Evolutionary conservation across 2,113 vertebrate genomes (phyloP).

Genomic region (Caloenas nicobarica): DNA sequence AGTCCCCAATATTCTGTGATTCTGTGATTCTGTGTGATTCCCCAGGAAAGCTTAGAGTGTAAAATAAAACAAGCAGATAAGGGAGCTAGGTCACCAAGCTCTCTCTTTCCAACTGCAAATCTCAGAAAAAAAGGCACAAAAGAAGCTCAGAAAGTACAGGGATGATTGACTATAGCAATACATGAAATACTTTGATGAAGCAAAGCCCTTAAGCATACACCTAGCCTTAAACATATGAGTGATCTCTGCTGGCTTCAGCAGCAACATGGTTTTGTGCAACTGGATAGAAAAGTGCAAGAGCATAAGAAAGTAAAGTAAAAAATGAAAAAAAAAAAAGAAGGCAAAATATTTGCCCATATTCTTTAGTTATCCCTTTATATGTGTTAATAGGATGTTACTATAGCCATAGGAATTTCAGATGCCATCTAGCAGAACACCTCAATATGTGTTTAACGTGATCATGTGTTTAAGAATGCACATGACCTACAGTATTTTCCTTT

Average conservation of each 20-base stretch:
- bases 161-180: neutral
- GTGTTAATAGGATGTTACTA: neutral
- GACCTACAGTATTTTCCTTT: neutral
- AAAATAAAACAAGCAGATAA: neutral
- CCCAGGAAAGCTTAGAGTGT: neutral
- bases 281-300: fast-evolving
- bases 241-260: neutral
- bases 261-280: neutral
- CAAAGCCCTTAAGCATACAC: neutral
- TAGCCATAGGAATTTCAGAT: neutral
- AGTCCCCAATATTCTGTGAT: too few species aligned
- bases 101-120: neutral
- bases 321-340: neutral
- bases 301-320: neutral
- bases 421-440: neutral
- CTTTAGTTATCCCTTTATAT: neutral
- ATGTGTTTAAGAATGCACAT: neutral
- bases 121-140: neutral
- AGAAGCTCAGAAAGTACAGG: neutral
- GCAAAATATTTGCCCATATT: neutral
- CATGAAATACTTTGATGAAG: neutral
- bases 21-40: neutral
- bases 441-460: neutral
- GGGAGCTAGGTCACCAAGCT: neutral
- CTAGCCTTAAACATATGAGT: neutral